Evolutionary conservation across 2,797 vertebrate genomes (phyloP).

Genomic region (Liparis tanakae): DNA sequence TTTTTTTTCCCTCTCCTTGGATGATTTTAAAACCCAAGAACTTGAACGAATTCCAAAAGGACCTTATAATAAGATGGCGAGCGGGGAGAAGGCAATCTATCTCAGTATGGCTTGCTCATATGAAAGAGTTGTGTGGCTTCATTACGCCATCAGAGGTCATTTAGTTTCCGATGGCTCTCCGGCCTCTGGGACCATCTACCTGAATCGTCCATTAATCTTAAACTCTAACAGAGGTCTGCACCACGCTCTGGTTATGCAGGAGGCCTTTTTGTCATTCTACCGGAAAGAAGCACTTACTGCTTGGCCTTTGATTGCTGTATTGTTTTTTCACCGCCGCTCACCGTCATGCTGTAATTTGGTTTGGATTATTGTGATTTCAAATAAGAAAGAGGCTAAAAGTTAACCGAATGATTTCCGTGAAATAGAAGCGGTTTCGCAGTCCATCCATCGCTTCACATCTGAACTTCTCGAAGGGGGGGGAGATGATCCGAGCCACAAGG

Average conservation of each 20-base stretch:
- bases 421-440: too few species aligned
- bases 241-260: conserved; percentile 37
- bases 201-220: conserved; percentile 64
- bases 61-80: conserved; percentile 36
- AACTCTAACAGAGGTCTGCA: conserved; percentile 37
- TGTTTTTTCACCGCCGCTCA: conserved; percentile 36
- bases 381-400: conserved; percentile 3
- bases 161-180: conserved; percentile 49
- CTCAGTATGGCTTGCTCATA: conserved; percentile 36
- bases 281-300: conserved; percentile 30
- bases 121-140: conserved; percentile 47
- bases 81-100: conserved; percentile 36
- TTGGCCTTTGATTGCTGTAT: conserved; percentile 33
- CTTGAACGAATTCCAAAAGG: conserved; percentile 34
- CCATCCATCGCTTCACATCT: neutral
- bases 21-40: conserved; percentile 26
- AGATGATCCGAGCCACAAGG: conserved; percentile 3
- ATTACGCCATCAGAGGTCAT: conserved; percentile 57
- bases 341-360: conserved; percentile 38
- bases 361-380: conserved; percentile 16
- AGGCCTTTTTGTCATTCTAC: conserved; percentile 27
- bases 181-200: conserved; percentile 46
- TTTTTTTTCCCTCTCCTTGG: conserved; percentile 1
- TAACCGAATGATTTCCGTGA: neutral
- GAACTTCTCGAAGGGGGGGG: conserved; percentile 1